Conservation (phyloP, 2,888 invertebrate species). For the Neoaliturus tenellus region DNA sequence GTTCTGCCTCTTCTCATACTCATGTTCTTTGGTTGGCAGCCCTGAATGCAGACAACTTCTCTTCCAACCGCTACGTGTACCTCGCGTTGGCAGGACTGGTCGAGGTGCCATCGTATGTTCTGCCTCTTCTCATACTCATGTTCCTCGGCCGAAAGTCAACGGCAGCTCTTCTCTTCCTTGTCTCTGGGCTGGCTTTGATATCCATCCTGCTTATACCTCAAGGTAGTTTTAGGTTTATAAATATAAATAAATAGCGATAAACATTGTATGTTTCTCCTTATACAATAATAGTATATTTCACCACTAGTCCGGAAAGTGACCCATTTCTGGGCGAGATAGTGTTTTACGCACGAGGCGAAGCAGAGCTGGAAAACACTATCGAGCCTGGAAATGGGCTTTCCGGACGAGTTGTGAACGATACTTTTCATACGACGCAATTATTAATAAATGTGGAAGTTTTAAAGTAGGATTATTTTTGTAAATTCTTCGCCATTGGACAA, state of each 20-base stretch:
- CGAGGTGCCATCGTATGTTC: slow-evolving; percentile 75
- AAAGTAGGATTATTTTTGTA: too few relatives aligned
- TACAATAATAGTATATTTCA: too few relatives aligned
- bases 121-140: slow-evolving; percentile 74
- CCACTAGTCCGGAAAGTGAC: too few relatives aligned
- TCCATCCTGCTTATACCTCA: slow-evolving; percentile 73
- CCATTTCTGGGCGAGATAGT: too few relatives aligned
- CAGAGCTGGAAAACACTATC: too few relatives aligned
- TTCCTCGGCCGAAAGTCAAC: slow-evolving; percentile 73
- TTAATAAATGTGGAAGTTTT: too few relatives aligned
- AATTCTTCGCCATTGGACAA: too few relatives aligned
- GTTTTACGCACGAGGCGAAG: too few relatives aligned
- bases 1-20: slow-evolving; percentile 74
- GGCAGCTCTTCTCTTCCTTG: slow-evolving; percentile 72
- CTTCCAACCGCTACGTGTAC: slow-evolving; percentile 74
- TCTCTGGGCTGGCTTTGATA: slow-evolving; percentile 73
- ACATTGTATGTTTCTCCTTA: too few relatives aligned
- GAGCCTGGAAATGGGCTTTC: too few relatives aligned
- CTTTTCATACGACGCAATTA: too few relatives aligned
- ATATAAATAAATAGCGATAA: neutral
- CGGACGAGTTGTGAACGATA: too few relatives aligned
- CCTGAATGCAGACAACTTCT: slow-evolving; percentile 75
- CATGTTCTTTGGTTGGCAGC: slow-evolving; percentile 70
- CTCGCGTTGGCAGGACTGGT: slow-evolving; percentile 74
- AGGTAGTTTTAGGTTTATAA: slow-evolving; percentile 65